These are phyloP conservation scores for Distichodus sexfasciatus DNA, from an alignment of 2,797 vertebrate genomes.

Conservation along the genomic window DNA sequence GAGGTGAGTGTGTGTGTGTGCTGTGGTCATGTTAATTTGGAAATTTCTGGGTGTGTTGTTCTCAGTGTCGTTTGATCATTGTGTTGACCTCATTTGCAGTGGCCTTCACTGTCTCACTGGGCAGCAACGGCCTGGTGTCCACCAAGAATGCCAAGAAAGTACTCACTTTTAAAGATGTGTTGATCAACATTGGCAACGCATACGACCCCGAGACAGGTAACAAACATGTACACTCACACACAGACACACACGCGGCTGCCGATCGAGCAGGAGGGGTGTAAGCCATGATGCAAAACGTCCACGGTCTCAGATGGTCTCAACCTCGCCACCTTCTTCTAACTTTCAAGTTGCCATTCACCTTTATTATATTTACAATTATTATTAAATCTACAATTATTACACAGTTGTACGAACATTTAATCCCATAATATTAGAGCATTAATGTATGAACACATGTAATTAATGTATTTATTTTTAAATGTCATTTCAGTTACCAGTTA, in stretches of 20 bases:
- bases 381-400: too few relatives aligned
- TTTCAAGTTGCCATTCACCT: too few relatives aligned
- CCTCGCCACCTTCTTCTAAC: too few relatives aligned
- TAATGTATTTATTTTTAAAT: too few relatives aligned
- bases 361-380: too few relatives aligned
- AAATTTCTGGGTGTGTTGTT: neutral
- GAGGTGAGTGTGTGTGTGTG: neutral
- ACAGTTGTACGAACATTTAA: too few relatives aligned
- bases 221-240: neutral
- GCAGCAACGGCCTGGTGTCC: constrained; percentile 51
- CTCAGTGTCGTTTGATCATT: constrained; percentile 23
- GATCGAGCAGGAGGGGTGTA: too few relatives aligned
- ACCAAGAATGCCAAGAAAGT: neutral
- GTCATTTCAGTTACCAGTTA: too few relatives aligned
- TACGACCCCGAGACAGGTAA: constrained; percentile 56
- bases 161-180: constrained; percentile 56
- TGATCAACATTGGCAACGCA: constrained; percentile 61
- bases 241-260: neutral
- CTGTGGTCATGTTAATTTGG: neutral
- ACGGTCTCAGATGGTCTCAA: too few relatives aligned
- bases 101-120: constrained; percentile 60
- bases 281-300: too few relatives aligned
- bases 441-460: too few relatives aligned
- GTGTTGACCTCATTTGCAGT: constrained; percentile 56
- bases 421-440: too few relatives aligned